Evolutionary conservation across 1,140 invertebrate genomes (phyloP).

Genomic region (Drosophila nigromelanica): DNA sequence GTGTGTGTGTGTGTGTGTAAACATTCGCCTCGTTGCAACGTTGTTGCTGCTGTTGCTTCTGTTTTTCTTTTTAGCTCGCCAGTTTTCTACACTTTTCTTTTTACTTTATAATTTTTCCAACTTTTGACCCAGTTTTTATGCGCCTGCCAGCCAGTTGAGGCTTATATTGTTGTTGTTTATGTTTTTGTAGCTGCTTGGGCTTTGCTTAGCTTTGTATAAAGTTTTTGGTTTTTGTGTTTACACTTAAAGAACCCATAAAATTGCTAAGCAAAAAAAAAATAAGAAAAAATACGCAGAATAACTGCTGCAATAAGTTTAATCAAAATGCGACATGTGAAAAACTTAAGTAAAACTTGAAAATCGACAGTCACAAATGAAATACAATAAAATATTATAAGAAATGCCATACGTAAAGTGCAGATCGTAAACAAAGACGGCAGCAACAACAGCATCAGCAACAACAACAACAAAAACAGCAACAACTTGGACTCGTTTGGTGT

Average conservation of each 20-base stretch:
- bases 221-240: conserved; percentile 5
- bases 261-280: background rate
- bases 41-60: conserved; percentile 33
- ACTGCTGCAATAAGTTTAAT: conserved; percentile 6
- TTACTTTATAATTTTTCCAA: conserved; percentile 78
- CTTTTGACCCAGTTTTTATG: conserved; percentile 71
- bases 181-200: conserved; percentile 13
- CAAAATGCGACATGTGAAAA: conserved; percentile 25
- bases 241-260: conserved; percentile 23
- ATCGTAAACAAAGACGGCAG: conserved; percentile 33
- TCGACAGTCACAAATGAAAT: conserved; percentile 12
- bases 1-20: conserved; percentile 42
- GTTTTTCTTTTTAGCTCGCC: conserved; percentile 56
- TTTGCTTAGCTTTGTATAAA: conserved; percentile 18
- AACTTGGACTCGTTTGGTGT: conserved; percentile 4
- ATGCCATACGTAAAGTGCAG: conserved; percentile 28
- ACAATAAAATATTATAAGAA: conserved; percentile 25
- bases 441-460: conserved; percentile 2
- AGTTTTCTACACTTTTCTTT: conserved; percentile 71
- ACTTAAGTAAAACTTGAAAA: conserved; percentile 15
- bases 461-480: conserved; percentile 19
- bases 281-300: background rate
- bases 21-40: conserved; percentile 42
- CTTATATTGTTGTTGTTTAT: conserved; percentile 17
- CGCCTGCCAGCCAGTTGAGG: conserved; percentile 13